Base-by-base conservation (phyloP, 2,888 invertebrate species). In the Diarsia dahlii region DNA sequence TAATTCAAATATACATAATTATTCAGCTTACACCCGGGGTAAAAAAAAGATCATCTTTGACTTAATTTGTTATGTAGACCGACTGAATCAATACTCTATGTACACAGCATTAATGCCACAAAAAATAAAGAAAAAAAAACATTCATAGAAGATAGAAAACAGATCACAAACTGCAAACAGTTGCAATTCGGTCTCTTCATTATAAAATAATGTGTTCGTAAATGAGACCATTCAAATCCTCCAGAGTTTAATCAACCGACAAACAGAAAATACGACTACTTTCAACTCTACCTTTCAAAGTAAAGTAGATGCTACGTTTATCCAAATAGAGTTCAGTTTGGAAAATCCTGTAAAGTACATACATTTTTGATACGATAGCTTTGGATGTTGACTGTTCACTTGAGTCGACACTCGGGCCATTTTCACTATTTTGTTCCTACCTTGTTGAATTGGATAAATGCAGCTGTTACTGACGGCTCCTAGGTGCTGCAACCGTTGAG, bases 311-410 rank as follows among this genome's bases (percentile, higher is more conserved):
- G 1, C 64, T 69, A 69, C 12, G 0, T 15, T 20, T 48, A 74
- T 58, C 2, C 6, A 62, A 54, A 63, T 39, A 74, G 52, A 50
- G 72, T 67, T 80, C 65, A 46, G 56, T 62, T 74, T 58, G 8
- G n/a, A 54, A 46, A 8, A 13, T 72, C 28, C 39, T 48, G 50
- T 12, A 56, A 69, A 71, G 28, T 20, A 28, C 58, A 39, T 54
- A 45, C 39, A 67, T 73, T 84, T 75, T 80, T 50, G 63, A 60
- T 56, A 46, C 71, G 69, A 58, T 62, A 15, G 63, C 70, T 28
- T 50, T 56, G 62, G 63, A 39, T 76, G 81, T 84, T 76, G 84
- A 80, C 28, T 63, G 69, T 76, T 60, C 67, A 64, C 81, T 81
- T 76, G 45, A 84, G n/a, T 64, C 12, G 3, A 75, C 71, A 73